phyloP scores from a whole-genome alignment of 2,113 vertebrate genomes.

The Prolemur simus region DNA sequence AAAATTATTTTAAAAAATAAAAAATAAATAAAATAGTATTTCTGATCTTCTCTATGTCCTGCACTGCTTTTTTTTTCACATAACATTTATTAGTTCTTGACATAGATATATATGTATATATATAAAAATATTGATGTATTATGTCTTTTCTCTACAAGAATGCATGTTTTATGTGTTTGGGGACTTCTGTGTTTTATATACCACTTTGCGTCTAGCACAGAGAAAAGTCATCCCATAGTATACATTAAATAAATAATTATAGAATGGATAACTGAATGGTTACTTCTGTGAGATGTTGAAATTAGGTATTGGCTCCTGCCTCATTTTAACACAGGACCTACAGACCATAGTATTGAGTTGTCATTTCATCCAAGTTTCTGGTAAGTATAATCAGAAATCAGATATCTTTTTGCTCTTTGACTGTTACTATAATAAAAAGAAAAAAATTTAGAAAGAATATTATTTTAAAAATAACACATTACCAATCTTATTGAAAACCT shows the following conservation, averaged over 20 bases:
- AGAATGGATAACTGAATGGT: not conserved
- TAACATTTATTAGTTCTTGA: not conserved
- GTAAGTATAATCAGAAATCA: not conserved
- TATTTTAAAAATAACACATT: not conserved
- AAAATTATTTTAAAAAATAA: too few species aligned
- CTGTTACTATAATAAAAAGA: not conserved
- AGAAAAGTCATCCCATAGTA: not conserved
- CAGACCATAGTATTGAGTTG: not conserved
- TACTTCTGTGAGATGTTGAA: not conserved
- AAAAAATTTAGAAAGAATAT: not conserved
- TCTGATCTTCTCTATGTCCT: not conserved
- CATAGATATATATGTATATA: not conserved
- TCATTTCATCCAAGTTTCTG: not conserved
- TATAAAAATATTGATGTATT: not conserved
- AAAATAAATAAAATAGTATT: not conserved
- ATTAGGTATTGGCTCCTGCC: not conserved
- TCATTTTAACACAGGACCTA: not conserved
- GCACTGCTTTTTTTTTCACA: not conserved
- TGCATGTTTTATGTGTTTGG: not conserved
- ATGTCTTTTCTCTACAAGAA: not conserved
- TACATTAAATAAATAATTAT: not conserved
- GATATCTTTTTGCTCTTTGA: not conserved
- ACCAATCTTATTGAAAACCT: not conserved
- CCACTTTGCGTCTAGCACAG: not conserved
- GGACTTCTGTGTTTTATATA: not conserved